Evolutionary conservation across 2,797 vertebrate species (phyloP).

Genomic region (Sciurus carolinensis): DNA sequence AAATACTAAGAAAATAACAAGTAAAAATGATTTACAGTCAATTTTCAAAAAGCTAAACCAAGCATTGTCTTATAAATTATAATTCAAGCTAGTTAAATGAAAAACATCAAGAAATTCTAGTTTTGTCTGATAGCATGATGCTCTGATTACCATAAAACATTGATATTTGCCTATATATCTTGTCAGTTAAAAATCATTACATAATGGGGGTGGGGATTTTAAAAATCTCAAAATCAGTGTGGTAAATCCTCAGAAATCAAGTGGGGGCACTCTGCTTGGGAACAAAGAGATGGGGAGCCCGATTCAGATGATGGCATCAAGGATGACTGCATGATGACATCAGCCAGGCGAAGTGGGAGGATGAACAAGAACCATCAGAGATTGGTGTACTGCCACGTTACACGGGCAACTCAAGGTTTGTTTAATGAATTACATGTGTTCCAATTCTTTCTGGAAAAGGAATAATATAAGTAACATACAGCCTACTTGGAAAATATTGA

Average conservation of each 20-base stretch:
- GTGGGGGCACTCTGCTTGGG: neutral
- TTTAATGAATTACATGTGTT: neutral
- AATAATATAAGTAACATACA: neutral
- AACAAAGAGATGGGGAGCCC: neutral
- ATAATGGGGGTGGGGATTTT: no score
- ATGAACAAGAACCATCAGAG: neutral
- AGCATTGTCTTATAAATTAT: neutral
- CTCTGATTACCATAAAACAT: neutral
- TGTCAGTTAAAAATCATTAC: neutral
- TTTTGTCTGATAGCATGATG: neutral
- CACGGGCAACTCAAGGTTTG: neutral
- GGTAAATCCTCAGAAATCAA: neutral
- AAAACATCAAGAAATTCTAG: neutral
- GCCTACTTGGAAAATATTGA: slow-evolving; percentile 17
- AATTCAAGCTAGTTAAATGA: slow-evolving; percentile 2
- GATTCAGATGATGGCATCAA: neutral
- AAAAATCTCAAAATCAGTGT: neutral
- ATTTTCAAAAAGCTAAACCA: neutral
- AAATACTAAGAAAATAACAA: neutral
- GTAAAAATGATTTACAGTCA: neutral
- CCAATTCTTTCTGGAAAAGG: neutral
- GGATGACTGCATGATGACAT: neutral
- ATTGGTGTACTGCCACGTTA: neutral
- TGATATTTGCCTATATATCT: neutral
- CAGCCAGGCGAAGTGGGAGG: neutral